These are phyloP conservation scores for Plagodis dolabraria DNA, from an alignment of 2,888 invertebrate genomes.

Conservation along the genomic window DNA sequence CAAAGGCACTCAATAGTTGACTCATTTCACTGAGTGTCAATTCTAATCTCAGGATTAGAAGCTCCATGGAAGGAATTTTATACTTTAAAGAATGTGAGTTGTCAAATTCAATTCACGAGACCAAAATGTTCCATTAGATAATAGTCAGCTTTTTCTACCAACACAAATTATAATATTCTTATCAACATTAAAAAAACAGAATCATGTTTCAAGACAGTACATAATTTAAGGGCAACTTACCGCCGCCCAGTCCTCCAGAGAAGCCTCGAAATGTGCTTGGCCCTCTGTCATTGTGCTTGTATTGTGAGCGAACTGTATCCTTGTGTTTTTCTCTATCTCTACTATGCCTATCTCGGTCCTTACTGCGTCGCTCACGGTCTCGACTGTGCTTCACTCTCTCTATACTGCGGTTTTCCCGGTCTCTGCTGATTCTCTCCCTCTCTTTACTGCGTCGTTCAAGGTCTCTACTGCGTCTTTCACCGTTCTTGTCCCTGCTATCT, in stretches of 20 bases:
- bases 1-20: too few relatives aligned
- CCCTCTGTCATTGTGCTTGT: constrained; percentile 47
- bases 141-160: too few relatives aligned
- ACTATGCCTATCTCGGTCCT: constrained; percentile 3
- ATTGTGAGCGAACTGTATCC: constrained; percentile 22
- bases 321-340: constrained; percentile 24
- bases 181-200: too few relatives aligned
- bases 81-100: too few relatives aligned
- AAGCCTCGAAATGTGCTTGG: constrained; percentile 48
- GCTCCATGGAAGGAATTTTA: too few relatives aligned
- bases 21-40: too few relatives aligned
- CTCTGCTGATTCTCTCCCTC: constrained; percentile 22
- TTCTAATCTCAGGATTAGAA: too few relatives aligned
- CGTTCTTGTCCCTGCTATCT: constrained; percentile 12
- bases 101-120: too few relatives aligned
- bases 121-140: too few relatives aligned
- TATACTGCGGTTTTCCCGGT: constrained; percentile 3
- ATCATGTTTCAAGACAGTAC: background rate
- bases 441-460: constrained; percentile 35
- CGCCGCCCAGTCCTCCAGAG: constrained; percentile 61
- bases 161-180: too few relatives aligned
- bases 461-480: constrained; percentile 33
- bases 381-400: constrained; percentile 11
- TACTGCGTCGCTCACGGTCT: background rate
- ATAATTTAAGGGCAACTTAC: constrained; percentile 34